phyloP scores from a whole-genome alignment of 2,888 invertebrate species.

The Hedychridium roseum region DNA sequence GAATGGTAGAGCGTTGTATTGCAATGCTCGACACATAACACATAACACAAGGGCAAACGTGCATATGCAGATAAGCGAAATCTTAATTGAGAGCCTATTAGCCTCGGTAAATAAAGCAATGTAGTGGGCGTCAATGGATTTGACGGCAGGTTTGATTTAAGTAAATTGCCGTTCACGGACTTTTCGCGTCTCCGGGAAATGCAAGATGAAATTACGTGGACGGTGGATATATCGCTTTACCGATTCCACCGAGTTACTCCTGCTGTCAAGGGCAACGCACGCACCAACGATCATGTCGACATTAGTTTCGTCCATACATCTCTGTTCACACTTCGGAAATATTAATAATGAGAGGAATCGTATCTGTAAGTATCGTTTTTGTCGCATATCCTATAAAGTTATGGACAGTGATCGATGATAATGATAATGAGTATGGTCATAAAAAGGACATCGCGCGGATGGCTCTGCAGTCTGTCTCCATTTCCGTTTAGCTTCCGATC shows the following conservation, averaged over 20 bases:
- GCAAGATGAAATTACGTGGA: constrained; percentile 38
- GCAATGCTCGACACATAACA: no score
- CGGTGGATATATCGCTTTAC: neutral
- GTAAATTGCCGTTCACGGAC: constrained; percentile 46
- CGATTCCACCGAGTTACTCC: constrained; percentile 32
- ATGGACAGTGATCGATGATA: no score
- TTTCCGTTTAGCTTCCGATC: constrained; percentile 38
- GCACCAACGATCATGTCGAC: no score
- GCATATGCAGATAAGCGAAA: constrained; percentile 18
- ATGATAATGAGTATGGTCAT: no score
- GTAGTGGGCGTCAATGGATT: constrained; percentile 29
- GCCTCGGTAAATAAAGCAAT: constrained; percentile 32
- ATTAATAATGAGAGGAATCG: no score
- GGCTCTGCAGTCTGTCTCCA: constrained; percentile 5
- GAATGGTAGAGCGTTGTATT: no score
- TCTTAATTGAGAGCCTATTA: constrained; percentile 35
- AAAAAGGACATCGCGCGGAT: constrained; percentile 13
- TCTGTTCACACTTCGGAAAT: no score
- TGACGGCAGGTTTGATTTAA: constrained; percentile 38
- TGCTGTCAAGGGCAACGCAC: constrained; percentile 36
- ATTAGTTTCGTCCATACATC: no score
- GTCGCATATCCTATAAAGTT: no score
- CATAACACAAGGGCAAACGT: no score
- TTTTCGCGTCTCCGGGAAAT: constrained; percentile 40
- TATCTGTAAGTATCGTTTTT: no score